Base-by-base conservation (phyloP, 1,140 invertebrate genomes). In the Aleiodes sp. region DNA sequence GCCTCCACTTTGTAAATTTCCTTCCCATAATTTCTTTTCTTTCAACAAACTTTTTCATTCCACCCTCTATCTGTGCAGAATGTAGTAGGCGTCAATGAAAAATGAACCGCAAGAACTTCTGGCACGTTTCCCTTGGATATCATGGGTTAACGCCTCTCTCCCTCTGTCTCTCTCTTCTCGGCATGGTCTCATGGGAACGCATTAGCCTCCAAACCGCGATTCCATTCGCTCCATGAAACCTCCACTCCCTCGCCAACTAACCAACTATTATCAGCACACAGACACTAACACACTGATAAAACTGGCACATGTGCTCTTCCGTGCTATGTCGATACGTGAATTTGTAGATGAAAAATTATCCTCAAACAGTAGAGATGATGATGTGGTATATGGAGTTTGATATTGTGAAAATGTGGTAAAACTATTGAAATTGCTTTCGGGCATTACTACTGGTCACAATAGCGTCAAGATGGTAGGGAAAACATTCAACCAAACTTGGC, bases 401-500 rank as follows among this genome's bases (percentile, higher is more conserved):
- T 24, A 56, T 56, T 46, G 41, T 14, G 41, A 46, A 76, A 75
- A 70, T 74, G 68, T 75, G 65, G 65, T 75, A 75, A 77, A 75
- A 74, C 68, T 77, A 72, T 78, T 74, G 67, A 76, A 70, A 78
- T 72, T 72, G 74, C 70, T 74, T n/a, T 64, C 29, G 67, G 59
- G 70, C 35, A 68, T n/a, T n/a, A 4, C 19, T 56, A 12, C 24
- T 56, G 24, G 62, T 65, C 46, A 77, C 70, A 72, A 78, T 74
- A 71, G 76, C 52, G 65, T 68, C 62, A 77, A 77, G 75, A n/a
- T n/a, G n/a, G n/a, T n/a, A n/a, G n/a, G n/a, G n/a, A n/a, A 74
- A 74, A 70, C 67, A 75, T 78, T 72, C 76, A 57, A 63, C 67
- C 72, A 59, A 65, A 8, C 4, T 68, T 77, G 76, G 76, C 77